Evolutionary conservation across 2,888 invertebrate genomes (phyloP).

Genomic region (Bembecia ichneumoniformis): DNA sequence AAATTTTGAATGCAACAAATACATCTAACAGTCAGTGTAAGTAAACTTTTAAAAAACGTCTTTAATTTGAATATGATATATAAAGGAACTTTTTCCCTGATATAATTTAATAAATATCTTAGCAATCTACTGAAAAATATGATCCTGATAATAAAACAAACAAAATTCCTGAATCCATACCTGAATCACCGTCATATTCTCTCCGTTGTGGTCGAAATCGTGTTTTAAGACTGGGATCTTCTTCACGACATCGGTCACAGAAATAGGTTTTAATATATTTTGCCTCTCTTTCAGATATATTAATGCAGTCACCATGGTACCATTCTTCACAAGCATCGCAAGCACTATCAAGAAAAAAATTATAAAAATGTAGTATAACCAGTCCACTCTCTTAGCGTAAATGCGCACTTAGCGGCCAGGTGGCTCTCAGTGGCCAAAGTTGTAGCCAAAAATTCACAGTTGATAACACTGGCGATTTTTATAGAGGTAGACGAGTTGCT

Average conservation of each 20-base stretch:
- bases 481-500: too few relatives aligned
- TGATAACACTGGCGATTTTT: too few relatives aligned
- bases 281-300: constrained; percentile 93
- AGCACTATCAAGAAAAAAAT: constrained; percentile 73
- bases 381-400: too few relatives aligned
- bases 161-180: constrained; percentile 15
- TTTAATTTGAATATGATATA: background rate
- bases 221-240: constrained; percentile 83
- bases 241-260: constrained; percentile 87
- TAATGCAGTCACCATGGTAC: constrained; percentile 98
- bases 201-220: constrained; percentile 65
- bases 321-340: constrained; percentile 98
- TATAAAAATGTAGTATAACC: background rate
- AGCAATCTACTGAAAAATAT: background rate
- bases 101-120: background rate
- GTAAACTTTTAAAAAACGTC: too few relatives aligned
- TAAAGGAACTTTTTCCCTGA: background rate
- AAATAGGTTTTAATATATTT: constrained; percentile 95
- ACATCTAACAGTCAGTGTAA: too few relatives aligned
- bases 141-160: too few relatives aligned
- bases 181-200: constrained; percentile 56
- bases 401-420: too few relatives aligned
- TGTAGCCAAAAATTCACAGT: too few relatives aligned
- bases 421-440: too few relatives aligned
- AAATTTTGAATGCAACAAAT: too few relatives aligned